Conservation (phyloP, 2,797 vertebrate species). For the Sparidentex hasta region DNA sequence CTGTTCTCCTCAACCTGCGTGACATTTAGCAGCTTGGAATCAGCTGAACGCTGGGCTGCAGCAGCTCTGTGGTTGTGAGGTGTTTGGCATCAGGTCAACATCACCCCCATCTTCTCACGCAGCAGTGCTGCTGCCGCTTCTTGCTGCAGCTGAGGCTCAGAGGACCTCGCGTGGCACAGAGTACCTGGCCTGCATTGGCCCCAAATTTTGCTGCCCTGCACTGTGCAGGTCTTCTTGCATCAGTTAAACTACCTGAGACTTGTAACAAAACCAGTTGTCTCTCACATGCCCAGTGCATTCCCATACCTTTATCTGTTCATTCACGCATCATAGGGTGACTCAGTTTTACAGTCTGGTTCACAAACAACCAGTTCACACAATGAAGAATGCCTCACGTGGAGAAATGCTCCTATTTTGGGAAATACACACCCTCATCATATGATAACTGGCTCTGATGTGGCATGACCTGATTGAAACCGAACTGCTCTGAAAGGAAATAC, state of each 20-base stretch:
- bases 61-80: conserved; percentile 17
- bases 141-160: conserved; percentile 18
- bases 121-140: conserved; percentile 33
- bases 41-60: conserved; percentile 12
- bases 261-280: not conserved
- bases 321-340: conserved; percentile 24
- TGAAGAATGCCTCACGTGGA: conserved; percentile 29
- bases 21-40: conserved; percentile 70
- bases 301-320: not conserved
- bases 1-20: conserved; percentile 47
- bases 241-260: conserved; percentile 3
- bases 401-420: conserved; percentile 35
- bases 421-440: conserved; percentile 29
- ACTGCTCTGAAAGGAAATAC: conserved; percentile 16
- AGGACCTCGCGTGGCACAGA: not conserved
- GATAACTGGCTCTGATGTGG: conserved; percentile 35
- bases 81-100: conserved; percentile 50
- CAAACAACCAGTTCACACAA: conserved; percentile 20
- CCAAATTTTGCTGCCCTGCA: conserved; percentile 19
- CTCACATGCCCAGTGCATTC: conserved; percentile 1
- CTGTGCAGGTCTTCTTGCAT: not conserved
- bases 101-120: conserved; percentile 64
- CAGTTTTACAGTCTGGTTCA: conserved; percentile 12
- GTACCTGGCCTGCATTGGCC: conserved; percentile 5
- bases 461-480: conserved; percentile 14